Percentiles rank a stretch among this genome's conserved stretches.
These are phyloP conservation scores for Tragelaphus imberbis DNA, from an alignment of 2,113 vertebrate species.

Conservation along the genomic window DNA sequence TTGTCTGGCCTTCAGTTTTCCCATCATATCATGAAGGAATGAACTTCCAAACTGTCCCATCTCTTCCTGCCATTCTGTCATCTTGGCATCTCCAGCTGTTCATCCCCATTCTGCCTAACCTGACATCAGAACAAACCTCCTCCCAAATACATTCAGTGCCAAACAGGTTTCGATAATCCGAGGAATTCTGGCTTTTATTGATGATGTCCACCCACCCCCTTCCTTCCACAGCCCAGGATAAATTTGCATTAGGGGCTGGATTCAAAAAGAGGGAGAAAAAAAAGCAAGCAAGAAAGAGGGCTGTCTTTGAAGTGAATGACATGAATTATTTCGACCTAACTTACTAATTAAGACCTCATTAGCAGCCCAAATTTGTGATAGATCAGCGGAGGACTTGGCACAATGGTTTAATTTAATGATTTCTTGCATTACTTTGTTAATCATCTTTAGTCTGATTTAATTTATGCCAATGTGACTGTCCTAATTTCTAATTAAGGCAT, in stretches of 20 bases:
- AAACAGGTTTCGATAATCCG: neutral
- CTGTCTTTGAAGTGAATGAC: conserved; percentile 75
- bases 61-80: neutral
- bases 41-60: neutral
- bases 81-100: fast-evolving
- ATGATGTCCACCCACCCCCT: neutral
- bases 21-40: neutral
- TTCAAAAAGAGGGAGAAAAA: neutral
- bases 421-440: conserved; percentile 88
- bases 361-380: conserved; percentile 85
- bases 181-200: conserved; percentile 33
- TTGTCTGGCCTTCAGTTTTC: neutral
- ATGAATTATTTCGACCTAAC: conserved; percentile 80
- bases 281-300: neutral
- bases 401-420: conserved; percentile 86
- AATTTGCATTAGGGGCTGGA: conserved; percentile 6
- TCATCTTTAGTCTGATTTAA: conserved; percentile 86
- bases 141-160: fast-evolving
- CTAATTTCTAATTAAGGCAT: conserved; percentile 85
- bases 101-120: no score
- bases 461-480: conserved; percentile 83
- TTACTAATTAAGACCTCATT: conserved; percentile 86
- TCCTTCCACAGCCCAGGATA: neutral
- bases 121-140: neutral
- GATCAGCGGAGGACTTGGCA: conserved; percentile 83